phyloP scores from a whole-genome alignment of 2,888 invertebrate genomes.

The Caenorhabditis macrosperma region DNA sequence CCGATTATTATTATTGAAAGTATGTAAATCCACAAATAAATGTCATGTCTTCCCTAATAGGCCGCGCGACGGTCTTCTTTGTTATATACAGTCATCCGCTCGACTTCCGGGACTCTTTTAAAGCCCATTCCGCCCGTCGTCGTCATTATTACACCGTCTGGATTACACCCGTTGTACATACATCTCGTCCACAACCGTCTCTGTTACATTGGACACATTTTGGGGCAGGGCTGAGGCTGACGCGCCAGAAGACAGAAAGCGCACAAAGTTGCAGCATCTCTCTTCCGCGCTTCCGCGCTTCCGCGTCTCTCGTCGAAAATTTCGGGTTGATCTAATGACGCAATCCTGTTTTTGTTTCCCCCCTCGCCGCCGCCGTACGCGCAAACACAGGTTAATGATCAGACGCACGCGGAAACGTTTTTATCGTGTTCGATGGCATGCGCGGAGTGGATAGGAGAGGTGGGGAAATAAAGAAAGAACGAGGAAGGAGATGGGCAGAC shows the following conservation, averaged over 20 bases:
- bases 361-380: neutral
- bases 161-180: conserved; percentile 9
- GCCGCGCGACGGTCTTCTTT: neutral
- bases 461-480: conserved; percentile 6
- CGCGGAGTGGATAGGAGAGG: conserved; percentile 47
- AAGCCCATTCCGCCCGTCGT: neutral
- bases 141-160: neutral
- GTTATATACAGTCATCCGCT: neutral
- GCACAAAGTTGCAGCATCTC: conserved; percentile 8
- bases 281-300: neutral
- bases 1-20: too few relatives aligned
- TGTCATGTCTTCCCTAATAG: too few relatives aligned
- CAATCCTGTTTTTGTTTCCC: conserved; percentile 34
- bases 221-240: neutral
- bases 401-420: neutral
- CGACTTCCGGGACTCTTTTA: conserved; percentile 14
- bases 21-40: too few relatives aligned
- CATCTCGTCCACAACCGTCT: conserved; percentile 9
- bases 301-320: neutral
- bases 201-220: conserved; percentile 46
- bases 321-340: conserved; percentile 21
- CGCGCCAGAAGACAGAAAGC: conserved; percentile 15
- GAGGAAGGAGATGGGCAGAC: neutral
- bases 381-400: conserved; percentile 44
- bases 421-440: conserved; percentile 48